phyloP scores from a whole-genome alignment of 2,888 invertebrate species.

The Cerastis rubricosa region DNA sequence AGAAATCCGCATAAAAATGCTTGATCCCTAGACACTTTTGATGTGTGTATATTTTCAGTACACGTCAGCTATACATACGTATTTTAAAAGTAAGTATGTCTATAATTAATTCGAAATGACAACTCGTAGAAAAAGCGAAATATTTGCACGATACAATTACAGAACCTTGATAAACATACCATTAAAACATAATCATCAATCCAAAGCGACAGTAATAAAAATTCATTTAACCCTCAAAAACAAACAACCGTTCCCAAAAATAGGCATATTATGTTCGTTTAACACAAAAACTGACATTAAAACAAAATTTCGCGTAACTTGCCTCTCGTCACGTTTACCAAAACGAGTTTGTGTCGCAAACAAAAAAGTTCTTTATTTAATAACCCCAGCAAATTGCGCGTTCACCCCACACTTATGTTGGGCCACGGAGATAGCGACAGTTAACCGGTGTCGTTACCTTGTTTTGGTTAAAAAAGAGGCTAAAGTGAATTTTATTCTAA shows the following conservation, averaged over 20 bases:
- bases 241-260: slow-evolving; percentile 20
- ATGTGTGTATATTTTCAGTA: too few relatives aligned
- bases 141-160: too few relatives aligned
- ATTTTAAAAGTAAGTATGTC: too few relatives aligned
- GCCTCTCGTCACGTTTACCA: slow-evolving; percentile 63
- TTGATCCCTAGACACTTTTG: too few relatives aligned
- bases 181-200: neutral
- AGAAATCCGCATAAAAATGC: too few relatives aligned
- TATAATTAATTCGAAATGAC: too few relatives aligned
- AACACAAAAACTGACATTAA: slow-evolving; percentile 61
- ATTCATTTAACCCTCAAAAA: slow-evolving; percentile 13
- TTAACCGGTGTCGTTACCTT: slow-evolving; percentile 25
- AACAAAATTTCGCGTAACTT: slow-evolving; percentile 55
- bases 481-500: slow-evolving; percentile 44
- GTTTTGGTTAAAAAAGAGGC: slow-evolving; percentile 35
- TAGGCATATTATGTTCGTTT: slow-evolving; percentile 49
- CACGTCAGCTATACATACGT: too few relatives aligned
- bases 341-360: slow-evolving; percentile 66
- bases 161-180: neutral
- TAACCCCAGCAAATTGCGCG: slow-evolving; percentile 69
- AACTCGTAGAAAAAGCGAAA: too few relatives aligned
- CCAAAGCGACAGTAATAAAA: slow-evolving; percentile 1
- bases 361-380: slow-evolving; percentile 71
- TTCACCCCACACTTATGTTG: slow-evolving; percentile 66
- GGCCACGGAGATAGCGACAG: slow-evolving; percentile 55